phyloP scores from a whole-genome alignment of 37 sponge, comb jelly and placozoan species.

The Ianthella basta region DNA sequence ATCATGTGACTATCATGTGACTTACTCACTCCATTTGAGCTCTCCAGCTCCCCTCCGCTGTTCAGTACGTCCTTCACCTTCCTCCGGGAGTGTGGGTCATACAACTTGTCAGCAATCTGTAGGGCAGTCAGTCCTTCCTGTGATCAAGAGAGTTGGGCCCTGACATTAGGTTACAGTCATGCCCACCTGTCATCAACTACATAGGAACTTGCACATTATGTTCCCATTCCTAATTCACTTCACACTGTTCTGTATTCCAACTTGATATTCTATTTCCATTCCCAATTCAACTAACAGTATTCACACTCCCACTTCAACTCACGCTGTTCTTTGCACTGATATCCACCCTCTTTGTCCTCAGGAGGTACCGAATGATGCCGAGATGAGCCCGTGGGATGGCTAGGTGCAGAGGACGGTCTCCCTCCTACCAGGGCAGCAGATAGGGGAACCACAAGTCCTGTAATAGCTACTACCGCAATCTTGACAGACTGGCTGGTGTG shows the following conservation, averaged over 20 bases:
- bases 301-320: neutral
- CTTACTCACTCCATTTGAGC: neutral
- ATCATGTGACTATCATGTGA: too few relatives aligned
- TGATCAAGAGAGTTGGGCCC: neutral
- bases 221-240: too few relatives aligned
- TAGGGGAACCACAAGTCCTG: too few relatives aligned
- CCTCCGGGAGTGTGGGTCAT: constrained; percentile 15
- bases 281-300: neutral
- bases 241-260: too few relatives aligned
- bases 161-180: too few relatives aligned
- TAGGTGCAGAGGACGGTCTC: constrained; percentile 17
- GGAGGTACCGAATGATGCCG: constrained; percentile 18
- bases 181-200: too few relatives aligned
- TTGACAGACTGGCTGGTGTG: too few relatives aligned
- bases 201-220: too few relatives aligned
- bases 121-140: constrained; percentile 15
- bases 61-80: constrained; percentile 10
- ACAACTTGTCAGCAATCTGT: constrained; percentile 17
- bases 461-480: too few relatives aligned
- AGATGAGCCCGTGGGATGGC: constrained; percentile 27
- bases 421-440: neutral
- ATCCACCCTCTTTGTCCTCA: constrained; percentile 1
- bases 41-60: neutral
- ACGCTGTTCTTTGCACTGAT: neutral
- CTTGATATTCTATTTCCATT: too few relatives aligned